phyloP scores from a whole-genome alignment of 2,888 invertebrate species.

The Campaea margaritaria region DNA sequence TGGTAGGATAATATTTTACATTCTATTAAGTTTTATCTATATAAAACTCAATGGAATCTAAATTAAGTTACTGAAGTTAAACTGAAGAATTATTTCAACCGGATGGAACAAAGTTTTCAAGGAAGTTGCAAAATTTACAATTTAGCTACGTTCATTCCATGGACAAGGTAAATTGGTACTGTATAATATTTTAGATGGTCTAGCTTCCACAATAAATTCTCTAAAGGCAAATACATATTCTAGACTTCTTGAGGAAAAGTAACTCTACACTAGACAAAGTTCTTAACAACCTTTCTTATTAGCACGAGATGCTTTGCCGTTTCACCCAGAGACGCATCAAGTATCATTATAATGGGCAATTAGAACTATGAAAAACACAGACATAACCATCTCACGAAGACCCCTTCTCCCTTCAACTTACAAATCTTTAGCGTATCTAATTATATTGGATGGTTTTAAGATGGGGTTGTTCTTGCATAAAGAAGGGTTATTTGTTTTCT shows the following conservation, averaged over 20 bases:
- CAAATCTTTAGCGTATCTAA: conserved; percentile 37
- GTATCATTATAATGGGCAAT: conserved; percentile 84
- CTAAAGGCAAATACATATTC: too few species aligned
- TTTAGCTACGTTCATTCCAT: too few species aligned
- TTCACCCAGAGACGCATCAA: conserved; percentile 63
- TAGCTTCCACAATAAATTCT: too few species aligned
- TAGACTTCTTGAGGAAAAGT: background rate
- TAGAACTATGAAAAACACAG: conserved; percentile 71
- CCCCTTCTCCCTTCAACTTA: conserved; percentile 10
- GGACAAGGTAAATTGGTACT: too few species aligned
- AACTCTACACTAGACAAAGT: background rate
- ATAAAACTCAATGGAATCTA: too few species aligned
- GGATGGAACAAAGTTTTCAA: too few species aligned
- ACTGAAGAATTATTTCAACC: too few species aligned
- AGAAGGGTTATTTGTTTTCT: conserved; percentile 79
- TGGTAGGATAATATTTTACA: too few species aligned
- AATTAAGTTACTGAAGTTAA: too few species aligned
- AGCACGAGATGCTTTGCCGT: conserved; percentile 25
- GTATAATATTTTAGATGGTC: too few species aligned
- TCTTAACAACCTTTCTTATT: background rate
- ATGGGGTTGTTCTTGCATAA: conserved; percentile 67
- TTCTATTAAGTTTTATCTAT: too few species aligned
- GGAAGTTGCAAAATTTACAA: too few species aligned
- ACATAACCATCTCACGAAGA: conserved; percentile 39
- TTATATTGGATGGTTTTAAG: conserved; percentile 51